Conservation (phyloP, 2,113 vertebrate species). For the Raja brachyura region DNA sequence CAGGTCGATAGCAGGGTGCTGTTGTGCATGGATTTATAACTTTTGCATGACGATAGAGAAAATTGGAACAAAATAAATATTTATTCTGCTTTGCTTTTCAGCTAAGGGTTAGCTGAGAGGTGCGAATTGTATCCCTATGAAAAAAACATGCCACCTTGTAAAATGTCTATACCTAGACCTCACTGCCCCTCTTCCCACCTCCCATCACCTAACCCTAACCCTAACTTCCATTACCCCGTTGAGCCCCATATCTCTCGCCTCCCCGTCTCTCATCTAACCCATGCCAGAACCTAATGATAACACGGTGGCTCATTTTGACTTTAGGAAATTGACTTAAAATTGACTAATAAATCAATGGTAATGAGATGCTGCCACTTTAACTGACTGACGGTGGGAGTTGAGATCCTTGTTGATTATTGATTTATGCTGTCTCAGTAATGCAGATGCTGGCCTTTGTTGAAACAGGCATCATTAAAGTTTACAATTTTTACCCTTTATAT, state of each 20-base stretch:
- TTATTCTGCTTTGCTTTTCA: background rate
- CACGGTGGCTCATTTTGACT: background rate
- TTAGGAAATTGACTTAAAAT: background rate
- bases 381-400: background rate
- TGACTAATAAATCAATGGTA: conserved; percentile 29
- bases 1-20: background rate
- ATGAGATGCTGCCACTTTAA: conserved; percentile 32
- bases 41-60: background rate
- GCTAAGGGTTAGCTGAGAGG: background rate
- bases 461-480: conserved; percentile 16
- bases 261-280: background rate
- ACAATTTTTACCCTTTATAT: conserved; percentile 20
- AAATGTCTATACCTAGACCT: background rate
- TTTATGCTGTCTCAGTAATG: conserved; percentile 20
- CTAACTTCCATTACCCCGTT: too few relatives aligned
- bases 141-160: background rate
- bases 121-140: background rate
- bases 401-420: conserved; percentile 16
- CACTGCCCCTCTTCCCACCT: background rate
- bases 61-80: background rate
- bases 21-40: background rate
- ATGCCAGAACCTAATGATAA: too few relatives aligned
- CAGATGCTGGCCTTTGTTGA: background rate
- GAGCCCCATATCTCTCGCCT: too few relatives aligned
- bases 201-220: too few relatives aligned